Evolutionary conservation across 2,888 invertebrate genomes (phyloP), one percentile per base, ranked within the genome.

Genomic region (Lutraria lutraria): DNA sequence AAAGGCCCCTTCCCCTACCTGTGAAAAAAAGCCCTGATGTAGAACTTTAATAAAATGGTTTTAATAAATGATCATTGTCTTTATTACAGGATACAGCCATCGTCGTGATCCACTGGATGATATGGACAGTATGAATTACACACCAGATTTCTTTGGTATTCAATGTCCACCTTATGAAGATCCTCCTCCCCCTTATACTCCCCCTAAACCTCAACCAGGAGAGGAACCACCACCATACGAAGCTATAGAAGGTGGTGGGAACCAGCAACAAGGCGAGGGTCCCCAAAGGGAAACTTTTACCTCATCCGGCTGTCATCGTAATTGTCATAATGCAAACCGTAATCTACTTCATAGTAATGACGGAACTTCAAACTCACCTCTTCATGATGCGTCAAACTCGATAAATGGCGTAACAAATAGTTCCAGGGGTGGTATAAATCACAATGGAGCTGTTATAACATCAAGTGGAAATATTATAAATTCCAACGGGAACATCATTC

Each of bases 111-210:
- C 93, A n/a, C 91, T 93, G n/a, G 95, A 96, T 82, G 95, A 95
- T 43, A 93, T 94, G n/a, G 96, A 96, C 79, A 90, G 93, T 52
- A 95, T 95, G 52, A 94, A 94, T 34, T 96, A 95, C 90, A 93
- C 96, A 76, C 95, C 96, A 0, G 95, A 96, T 80, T 94, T 95
- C 84, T 93, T 94, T 88, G 95, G 96, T 21, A 92, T 96, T 15
- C 94, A 95, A 88, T 95, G 95, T 82, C 96, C 96, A 3, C 95
- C 96, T 0, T 96, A 96, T 81, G 95, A 95, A 87, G 96, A 96
- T 81, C 96, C 96, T 0, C 96, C 96, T 34, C 96, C 96, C 29
- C 96, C 96, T 0, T 96, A 96, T 91, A 94, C 96, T 8, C 95
- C 96, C 4, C 96, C 96, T 34, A 96, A 96, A 92, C 96, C 96